Base-by-base conservation (phyloP, 2,113 vertebrate genomes). In the Nyctibius bracteatus region DNA sequence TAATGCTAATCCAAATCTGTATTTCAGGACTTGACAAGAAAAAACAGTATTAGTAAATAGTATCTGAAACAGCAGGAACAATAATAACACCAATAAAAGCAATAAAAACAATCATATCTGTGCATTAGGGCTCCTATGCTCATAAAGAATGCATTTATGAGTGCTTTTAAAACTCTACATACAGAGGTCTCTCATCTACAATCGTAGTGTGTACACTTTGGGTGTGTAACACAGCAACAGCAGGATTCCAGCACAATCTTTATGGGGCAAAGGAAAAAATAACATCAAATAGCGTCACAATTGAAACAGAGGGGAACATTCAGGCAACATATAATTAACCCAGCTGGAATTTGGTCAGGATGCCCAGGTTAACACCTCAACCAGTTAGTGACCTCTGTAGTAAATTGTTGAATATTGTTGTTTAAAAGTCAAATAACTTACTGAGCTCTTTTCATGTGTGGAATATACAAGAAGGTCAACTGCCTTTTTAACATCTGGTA, bases 401-500 rank as follows among this genome's bases (percentile, higher is more conserved):
- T 92, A 96, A 95, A 91, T 91, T 95, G 83, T 49, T 58, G 94
- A 96, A 92, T 96, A 95, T 89, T 77, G 61, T 86, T 96, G 81
- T 82, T 95, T 94, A 91, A 87, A 96, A 96, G 92, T 95, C 65
- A 85, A 89, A 96, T 96, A 96, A 96, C 95, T 96, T 96, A 94
- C 92, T 91, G 62, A 93, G 52, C 52, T 88, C 94, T 96, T 96
- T 96, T 97, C 88, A 92, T 96, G 94, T 95, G 58, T 73, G 65
- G 96, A 94, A 93, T 94, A 96, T 92, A 94, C 94, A 96, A 95
- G 96, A 86, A 96, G 91, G 96, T 97, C 96, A 96, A 78, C 92
- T 94, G 92, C 86, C 90, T 97, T 95, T 96, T 95, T 86, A 97
- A 92, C 95, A 97, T 96, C 96, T 96, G 95, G 96, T 96, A 97